These are phyloP conservation scores for Polyploca ridens DNA, from an alignment of 2,888 invertebrate genomes.

Conservation along the genomic window DNA sequence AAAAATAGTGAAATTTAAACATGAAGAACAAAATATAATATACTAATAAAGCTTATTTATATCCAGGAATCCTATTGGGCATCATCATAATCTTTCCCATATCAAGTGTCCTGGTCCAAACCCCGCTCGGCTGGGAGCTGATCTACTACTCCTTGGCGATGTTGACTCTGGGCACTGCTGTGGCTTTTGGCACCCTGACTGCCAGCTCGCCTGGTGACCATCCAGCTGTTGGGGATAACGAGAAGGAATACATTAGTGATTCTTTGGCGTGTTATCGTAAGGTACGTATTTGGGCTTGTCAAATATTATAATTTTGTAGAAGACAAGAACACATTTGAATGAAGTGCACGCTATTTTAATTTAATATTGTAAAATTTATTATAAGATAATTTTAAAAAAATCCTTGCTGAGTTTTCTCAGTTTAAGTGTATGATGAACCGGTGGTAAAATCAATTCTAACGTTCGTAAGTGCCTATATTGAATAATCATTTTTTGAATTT, in stretches of 20 bases:
- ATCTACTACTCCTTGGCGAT: conserved; percentile 68
- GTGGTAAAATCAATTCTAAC: no score
- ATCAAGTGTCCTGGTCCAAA: conserved; percentile 50
- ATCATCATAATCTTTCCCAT: conserved; percentile 60
- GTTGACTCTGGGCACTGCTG: conserved; percentile 60
- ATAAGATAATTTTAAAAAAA: no score
- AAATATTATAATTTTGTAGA: neutral
- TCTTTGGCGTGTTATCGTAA: conserved; percentile 48
- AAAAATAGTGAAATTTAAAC: no score
- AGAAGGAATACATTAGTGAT: conserved; percentile 68
- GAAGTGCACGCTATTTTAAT: no score
- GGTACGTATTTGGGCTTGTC: conserved; percentile 27
- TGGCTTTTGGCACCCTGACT: conserved; percentile 61
- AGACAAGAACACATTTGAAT: no score
- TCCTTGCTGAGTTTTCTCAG: no score
- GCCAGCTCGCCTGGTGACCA: conserved; percentile 62
- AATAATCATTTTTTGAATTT: no score
- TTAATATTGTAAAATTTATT: no score
- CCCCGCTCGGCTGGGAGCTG: conserved; percentile 69
- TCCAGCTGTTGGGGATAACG: conserved; percentile 66
- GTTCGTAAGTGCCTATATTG: no score
- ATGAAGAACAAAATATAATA: neutral
- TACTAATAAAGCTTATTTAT: conserved; percentile 10
- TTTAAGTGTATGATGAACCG: no score
- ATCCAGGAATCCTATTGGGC: conserved; percentile 61